Percentiles rank a stretch among this genome's conserved stretches.
phyloP scores from a whole-genome alignment of 2,113 vertebrate genomes.

The Mustelus asterias region DNA sequence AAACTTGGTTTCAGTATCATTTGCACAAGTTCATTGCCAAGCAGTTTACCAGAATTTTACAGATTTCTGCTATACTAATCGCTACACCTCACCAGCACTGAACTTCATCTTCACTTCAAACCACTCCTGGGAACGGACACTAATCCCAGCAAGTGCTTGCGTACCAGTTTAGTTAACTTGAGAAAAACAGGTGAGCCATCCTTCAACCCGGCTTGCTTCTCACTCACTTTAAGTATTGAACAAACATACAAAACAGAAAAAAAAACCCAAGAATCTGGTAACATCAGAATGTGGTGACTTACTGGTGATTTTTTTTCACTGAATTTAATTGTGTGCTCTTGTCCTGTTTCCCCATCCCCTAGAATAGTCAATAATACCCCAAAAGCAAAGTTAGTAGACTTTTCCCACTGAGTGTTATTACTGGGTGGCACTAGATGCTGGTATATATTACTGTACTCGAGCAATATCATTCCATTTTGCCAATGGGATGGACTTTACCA shows the following conservation, averaged over 20 bases:
- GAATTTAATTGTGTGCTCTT: slow-evolving; percentile 39
- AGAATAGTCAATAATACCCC: slow-evolving; percentile 47
- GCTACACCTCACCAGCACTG: slow-evolving; percentile 35
- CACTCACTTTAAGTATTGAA: slow-evolving; percentile 48
- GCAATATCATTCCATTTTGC: slow-evolving; percentile 58
- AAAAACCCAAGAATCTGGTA: not conserved
- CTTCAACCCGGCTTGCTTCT: slow-evolving; percentile 59
- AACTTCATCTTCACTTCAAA: slow-evolving; percentile 45
- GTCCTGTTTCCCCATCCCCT: slow-evolving; percentile 41
- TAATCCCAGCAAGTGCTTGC: slow-evolving; percentile 1
- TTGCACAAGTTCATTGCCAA: slow-evolving; percentile 45
- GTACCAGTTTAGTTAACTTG: slow-evolving; percentile 43
- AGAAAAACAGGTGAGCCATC: slow-evolving; percentile 65
- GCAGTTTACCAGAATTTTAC: slow-evolving; percentile 48
- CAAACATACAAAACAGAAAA: slow-evolving; percentile 43
- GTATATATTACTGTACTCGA: slow-evolving; percentile 50
- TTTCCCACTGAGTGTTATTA: slow-evolving; percentile 58
- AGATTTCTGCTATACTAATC: slow-evolving; percentile 25
- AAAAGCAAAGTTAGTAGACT: slow-evolving; percentile 57
- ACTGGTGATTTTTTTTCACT: slow-evolving; percentile 26
- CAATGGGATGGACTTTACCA: slow-evolving; percentile 61
- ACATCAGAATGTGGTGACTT: slow-evolving; percentile 26
- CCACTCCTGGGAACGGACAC: slow-evolving; percentile 48
- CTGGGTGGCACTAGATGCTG: slow-evolving; percentile 54
- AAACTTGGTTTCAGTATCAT: slow-evolving; percentile 45